Conservation (phyloP, 2,797 vertebrate species). For the Hipposideros larvatus region DNA sequence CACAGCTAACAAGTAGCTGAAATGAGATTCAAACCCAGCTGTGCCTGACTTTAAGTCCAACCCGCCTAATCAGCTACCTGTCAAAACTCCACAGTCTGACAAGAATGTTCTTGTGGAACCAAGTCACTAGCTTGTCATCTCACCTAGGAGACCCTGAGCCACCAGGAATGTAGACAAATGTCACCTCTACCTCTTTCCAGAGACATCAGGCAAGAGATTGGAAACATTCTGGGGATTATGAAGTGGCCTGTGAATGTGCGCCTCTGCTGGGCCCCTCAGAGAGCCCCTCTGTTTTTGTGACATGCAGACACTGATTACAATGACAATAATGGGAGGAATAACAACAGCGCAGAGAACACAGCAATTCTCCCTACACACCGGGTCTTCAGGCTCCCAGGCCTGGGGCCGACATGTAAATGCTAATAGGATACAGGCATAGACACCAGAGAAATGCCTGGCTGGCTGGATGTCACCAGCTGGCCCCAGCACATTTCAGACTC, state of each 20-base stretch:
- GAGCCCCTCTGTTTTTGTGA: neutral
- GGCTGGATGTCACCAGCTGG: neutral
- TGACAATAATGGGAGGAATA: neutral
- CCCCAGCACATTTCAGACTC: neutral
- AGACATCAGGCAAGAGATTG: neutral
- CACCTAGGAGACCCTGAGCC: neutral
- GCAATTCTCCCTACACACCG: neutral
- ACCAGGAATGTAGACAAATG: accelerated
- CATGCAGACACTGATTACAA: accelerated
- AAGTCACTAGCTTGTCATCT: too few species aligned
- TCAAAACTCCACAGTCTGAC: neutral
- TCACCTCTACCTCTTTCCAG: neutral
- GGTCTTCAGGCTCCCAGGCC: neutral
- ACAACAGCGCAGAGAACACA: neutral
- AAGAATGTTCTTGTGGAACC: neutral
- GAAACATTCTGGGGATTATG: neutral
- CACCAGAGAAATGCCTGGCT: neutral
- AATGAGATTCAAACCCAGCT: neutral
- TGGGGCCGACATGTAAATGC: neutral
- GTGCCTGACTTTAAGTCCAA: neutral
- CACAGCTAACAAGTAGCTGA: neutral
- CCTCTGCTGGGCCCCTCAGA: neutral
- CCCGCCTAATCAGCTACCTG: neutral
- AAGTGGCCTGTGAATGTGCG: neutral
- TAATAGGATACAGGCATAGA: neutral